Base-by-base conservation (phyloP, 1,140 invertebrate species). In the Sycobia sp. region DNA sequence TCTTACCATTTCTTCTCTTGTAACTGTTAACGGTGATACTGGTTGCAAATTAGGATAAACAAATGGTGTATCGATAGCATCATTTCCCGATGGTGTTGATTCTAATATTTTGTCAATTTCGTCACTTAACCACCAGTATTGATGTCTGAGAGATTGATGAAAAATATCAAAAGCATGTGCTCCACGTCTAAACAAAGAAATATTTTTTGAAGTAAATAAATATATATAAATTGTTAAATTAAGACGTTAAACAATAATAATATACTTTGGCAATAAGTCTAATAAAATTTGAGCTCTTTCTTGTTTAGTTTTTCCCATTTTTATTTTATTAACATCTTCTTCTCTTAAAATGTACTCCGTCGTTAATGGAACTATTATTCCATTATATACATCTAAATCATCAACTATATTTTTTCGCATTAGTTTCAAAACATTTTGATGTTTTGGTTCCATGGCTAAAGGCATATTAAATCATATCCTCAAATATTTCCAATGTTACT, bases 371-470 rank as follows among this genome's bases (percentile, higher is more conserved):
- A 71, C 29, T 34, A 80, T 53, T n/a, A 83, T 72, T 9, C 70
- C 70, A 65, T 82, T 76, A 9, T 72, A 56, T 9, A 82, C 70
- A 63, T 82, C 67, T 5, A 83, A 27, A 65, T 80, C 76, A 29
- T 74, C 63, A 56, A 83, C 77, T 39, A 65, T 60, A 14, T 62
- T 64, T 16, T 65, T 57, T 14, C 74, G 69, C 23, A 80, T 61
- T 9, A 27, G 49, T 29, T 18, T 53, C 11, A 82, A 67, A 61
- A 80, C 75, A 4, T 75, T 66, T 57, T 62, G 50, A 58, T 80
- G 73, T 53, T 58, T 50, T 16, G 65, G 67, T 10, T 77, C 71
- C 80, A 82, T 82, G 27, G 66, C 73, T 36, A 51, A 57, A 49
- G 25, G 34, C 29, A 39, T 32, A 29, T 32, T 44, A n/a, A n/a